These are phyloP conservation scores for Poicephalus gulielmi DNA, from an alignment of 2,113 vertebrate genomes.

Conservation along the genomic window DNA sequence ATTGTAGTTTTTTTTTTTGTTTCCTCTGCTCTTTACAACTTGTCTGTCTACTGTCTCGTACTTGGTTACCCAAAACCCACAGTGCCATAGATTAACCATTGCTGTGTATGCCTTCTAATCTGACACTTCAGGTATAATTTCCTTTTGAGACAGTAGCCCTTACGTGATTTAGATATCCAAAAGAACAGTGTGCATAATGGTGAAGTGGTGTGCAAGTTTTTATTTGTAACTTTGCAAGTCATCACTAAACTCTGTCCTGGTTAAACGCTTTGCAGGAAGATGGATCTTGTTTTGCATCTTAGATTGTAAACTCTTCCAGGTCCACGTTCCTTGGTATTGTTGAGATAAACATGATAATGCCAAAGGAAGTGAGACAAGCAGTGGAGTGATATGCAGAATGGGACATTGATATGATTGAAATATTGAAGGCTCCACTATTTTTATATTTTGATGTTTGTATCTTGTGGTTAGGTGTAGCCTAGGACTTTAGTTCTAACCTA, in stretches of 20 bases:
- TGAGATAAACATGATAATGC: neutral
- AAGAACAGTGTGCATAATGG: neutral
- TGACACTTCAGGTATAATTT: neutral
- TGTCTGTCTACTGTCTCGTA: rapidly evolving
- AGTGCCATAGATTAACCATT: neutral
- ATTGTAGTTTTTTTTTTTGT: neutral
- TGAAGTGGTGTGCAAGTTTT: neutral
- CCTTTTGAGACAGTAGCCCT: neutral
- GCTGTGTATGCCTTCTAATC: neutral
- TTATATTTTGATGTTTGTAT: neutral
- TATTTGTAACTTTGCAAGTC: neutral
- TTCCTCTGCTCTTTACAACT: rapidly evolving
- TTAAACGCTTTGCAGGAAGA: neutral
- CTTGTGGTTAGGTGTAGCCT: neutral
- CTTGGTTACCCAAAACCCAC: neutral
- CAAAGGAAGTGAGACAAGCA: neutral
- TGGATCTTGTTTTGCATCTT: neutral
- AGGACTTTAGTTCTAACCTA: neutral
- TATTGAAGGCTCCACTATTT: rapidly evolving
- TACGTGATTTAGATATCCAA: neutral
- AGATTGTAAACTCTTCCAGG: neutral
- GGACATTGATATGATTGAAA: neutral
- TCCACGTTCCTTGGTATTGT: neutral
- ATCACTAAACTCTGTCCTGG: neutral
- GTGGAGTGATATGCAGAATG: neutral